Percentiles rank a stretch among this genome's conserved stretches.
Evolutionary conservation across 2,113 vertebrate species (phyloP).

Genomic region (Echinops telfairi): DNA sequence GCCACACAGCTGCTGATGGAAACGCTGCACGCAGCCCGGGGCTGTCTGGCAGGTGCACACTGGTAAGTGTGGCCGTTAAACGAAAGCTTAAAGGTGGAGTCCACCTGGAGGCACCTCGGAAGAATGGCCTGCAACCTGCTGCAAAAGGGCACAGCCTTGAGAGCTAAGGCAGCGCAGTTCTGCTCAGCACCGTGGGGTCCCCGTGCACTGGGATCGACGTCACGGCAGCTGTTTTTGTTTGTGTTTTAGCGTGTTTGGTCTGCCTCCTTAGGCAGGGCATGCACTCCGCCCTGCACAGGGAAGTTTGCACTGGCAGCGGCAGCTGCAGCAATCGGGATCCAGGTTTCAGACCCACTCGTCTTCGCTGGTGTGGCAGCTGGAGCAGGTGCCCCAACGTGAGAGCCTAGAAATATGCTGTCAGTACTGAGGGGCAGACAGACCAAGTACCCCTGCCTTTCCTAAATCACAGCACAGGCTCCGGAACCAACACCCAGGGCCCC

Average conservation of each 20-base stretch:
- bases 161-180: background rate
- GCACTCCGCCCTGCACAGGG: background rate
- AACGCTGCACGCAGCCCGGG: background rate
- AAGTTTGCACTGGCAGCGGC: conserved; percentile 4
- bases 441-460: conserved; percentile 61
- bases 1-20: background rate
- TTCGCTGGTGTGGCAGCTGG: background rate
- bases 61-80: background rate
- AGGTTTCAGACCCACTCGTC: background rate
- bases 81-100: background rate
- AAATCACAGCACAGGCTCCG: conserved; percentile 73
- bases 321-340: background rate
- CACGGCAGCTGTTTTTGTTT: background rate
- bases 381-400: background rate
- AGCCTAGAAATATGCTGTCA: conserved; percentile 58
- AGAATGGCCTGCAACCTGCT: background rate
- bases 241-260: background rate
- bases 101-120: background rate
- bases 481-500: conserved; percentile 65
- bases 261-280: background rate
- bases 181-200: background rate
- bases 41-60: background rate
- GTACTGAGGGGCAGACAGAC: background rate
- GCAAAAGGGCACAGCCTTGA: background rate
- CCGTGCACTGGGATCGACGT: background rate